Evolutionary conservation across 2,888 invertebrate species (phyloP), one percentile per base, ranked within the genome.

Genomic region (Rhamnusium bicolor): DNA sequence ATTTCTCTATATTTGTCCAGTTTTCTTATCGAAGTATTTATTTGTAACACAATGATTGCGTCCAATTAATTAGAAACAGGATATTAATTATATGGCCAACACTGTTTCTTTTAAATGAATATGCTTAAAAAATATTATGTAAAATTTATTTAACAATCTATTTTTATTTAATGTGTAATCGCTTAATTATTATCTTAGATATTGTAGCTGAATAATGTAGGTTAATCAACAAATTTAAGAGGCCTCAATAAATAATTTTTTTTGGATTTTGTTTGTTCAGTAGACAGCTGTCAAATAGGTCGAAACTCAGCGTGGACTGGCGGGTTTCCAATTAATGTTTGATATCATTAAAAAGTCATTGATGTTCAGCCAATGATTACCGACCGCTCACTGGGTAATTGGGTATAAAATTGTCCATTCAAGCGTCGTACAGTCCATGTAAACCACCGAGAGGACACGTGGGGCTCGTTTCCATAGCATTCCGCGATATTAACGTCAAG

Each of bases 381-480:
- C 72, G 76, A 67, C 72, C 77, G 71, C 75, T 77, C 75, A 74
- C 61, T 61, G 77, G 67, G 72, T 74, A 79, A 77, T 77, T 73
- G 77, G 70, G 72, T 73, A 70, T 69, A 72, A 78, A 78, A 78
- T 76, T 75, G 75, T 72, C 73, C 73, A 76, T 78, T 77, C 74
- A 77, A 65, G 51, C 65, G 65, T 51, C 40, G 63, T 32, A 53
- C 10, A 18, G 53, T 53, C 53, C 51, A 53, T 65, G 65, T 32
- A 65, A 65, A 65, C 65, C 53, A 32, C 65, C 53, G 19, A 53
- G 53, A 65, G 53, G 51, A 53, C 65, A 65, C 53, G 65, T 32
- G 67, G 56, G 67, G 46, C 56, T 56, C 67, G 56, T 67, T 67
- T 67, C 67, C 67, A 67, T 46, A 47, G 67, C 67, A 56, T 24